phyloP scores from a whole-genome alignment of 2,797 vertebrate species.

The Anguilla pacifica region DNA sequence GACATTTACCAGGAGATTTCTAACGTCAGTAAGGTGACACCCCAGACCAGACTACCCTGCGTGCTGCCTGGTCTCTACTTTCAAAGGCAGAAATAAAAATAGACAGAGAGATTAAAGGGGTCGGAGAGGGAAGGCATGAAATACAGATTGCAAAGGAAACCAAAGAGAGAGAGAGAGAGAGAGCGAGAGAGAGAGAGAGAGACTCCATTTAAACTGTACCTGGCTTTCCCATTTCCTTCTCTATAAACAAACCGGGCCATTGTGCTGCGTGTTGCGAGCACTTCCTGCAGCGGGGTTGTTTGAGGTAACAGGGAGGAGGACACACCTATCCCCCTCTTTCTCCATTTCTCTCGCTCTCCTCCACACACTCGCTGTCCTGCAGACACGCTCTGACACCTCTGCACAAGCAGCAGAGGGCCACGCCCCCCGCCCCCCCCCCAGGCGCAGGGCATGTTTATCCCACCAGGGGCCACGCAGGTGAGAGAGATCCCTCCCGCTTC shows the following conservation, averaged over 20 bases:
- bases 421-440: background rate
- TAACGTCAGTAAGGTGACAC: background rate
- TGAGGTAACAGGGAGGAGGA: constrained; percentile 13
- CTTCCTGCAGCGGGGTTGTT: constrained; percentile 18
- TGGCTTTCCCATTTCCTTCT: constrained; percentile 64
- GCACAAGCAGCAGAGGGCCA: background rate
- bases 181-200: background rate
- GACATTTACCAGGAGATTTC: background rate
- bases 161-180: background rate
- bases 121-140: background rate
- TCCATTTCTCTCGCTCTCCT: background rate
- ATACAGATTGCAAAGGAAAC: background rate
- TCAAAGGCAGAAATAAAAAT: background rate
- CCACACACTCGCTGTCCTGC: background rate
- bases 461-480: background rate
- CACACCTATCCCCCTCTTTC: background rate
- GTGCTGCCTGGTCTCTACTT: background rate
- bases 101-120: background rate
- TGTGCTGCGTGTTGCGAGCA: background rate
- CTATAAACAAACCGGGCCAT: constrained; percentile 11
- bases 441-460: background rate
- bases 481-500: background rate
- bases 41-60: background rate
- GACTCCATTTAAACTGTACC: constrained; percentile 44
- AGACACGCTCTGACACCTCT: background rate